phyloP scores from a whole-genome alignment of 2,113 vertebrate genomes.

The Misgurnus anguillicaudatus region DNA sequence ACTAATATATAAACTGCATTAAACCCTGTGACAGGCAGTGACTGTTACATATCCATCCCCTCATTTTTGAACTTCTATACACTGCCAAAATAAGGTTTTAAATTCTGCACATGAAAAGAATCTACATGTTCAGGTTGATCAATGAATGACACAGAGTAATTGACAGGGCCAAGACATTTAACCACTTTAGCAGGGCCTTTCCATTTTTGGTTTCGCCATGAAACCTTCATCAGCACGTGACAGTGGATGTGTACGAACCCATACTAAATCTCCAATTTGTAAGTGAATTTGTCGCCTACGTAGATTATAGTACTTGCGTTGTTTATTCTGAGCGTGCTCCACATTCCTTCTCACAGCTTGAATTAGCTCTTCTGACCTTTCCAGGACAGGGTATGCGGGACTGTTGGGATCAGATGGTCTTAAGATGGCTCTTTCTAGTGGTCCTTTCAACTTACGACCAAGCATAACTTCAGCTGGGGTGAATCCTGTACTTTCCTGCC shows the following conservation, averaged over 20 bases:
- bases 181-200: constrained; percentile 3
- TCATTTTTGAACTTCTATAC: no score
- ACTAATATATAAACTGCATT: no score
- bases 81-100: no score
- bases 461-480: not conserved
- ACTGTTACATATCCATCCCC: no score
- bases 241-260: not conserved
- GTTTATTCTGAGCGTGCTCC: not conserved
- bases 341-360: constrained; percentile 3
- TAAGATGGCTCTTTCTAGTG: not conserved
- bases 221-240: constrained; percentile 2
- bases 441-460: not conserved
- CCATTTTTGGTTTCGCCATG: constrained; percentile 1
- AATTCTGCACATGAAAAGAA: no score
- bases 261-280: not conserved
- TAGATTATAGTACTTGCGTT: not conserved
- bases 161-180: not conserved
- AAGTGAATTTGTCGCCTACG: not conserved
- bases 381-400: not conserved
- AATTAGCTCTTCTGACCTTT: not conserved
- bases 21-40: no score
- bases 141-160: not conserved
- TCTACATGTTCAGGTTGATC: no score
- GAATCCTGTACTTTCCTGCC: not conserved
- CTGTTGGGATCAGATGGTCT: not conserved